phyloP scores from a whole-genome alignment of 2,797 vertebrate genomes.

The Synaphobranchus kaupii region DNA sequence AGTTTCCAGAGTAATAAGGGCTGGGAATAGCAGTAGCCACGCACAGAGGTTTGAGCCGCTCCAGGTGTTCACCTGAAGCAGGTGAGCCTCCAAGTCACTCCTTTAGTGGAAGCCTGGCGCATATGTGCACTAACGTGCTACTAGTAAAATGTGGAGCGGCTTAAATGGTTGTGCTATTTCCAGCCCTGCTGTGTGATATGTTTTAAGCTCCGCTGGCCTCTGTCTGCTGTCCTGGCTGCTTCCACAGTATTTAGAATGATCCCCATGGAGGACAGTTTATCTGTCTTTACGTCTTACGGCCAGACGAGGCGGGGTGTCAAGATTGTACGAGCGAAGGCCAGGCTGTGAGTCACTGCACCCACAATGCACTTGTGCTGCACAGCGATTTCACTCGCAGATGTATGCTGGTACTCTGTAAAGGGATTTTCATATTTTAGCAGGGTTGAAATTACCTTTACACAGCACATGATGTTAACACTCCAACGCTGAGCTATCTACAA shows the following conservation, averaged over 20 bases:
- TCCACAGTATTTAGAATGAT: neutral
- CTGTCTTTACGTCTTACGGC: neutral
- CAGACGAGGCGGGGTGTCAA: neutral
- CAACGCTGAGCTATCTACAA: neutral
- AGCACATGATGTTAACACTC: conserved; percentile 14
- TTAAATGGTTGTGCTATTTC: neutral
- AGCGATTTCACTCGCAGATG: neutral
- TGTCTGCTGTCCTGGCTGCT: neutral
- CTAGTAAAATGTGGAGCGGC: neutral
- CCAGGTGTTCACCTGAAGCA: neutral
- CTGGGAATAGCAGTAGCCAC: neutral
- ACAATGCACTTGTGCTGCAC: neutral
- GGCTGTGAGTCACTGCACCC: neutral
- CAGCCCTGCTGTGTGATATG: neutral
- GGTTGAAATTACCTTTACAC: conserved; percentile 3
- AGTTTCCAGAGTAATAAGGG: neutral
- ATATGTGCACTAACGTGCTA: neutral
- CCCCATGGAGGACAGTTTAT: neutral
- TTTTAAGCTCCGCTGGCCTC: neutral
- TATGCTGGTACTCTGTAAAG: neutral
- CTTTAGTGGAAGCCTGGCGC: neutral
- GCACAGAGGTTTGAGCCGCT: neutral
- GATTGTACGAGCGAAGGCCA: neutral
- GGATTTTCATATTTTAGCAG: neutral
- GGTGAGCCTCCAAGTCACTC: neutral